These are phyloP conservation scores for Rousettus leschenaultii DNA, from an alignment of 2,113 vertebrate genomes.

Conservation along the genomic window DNA sequence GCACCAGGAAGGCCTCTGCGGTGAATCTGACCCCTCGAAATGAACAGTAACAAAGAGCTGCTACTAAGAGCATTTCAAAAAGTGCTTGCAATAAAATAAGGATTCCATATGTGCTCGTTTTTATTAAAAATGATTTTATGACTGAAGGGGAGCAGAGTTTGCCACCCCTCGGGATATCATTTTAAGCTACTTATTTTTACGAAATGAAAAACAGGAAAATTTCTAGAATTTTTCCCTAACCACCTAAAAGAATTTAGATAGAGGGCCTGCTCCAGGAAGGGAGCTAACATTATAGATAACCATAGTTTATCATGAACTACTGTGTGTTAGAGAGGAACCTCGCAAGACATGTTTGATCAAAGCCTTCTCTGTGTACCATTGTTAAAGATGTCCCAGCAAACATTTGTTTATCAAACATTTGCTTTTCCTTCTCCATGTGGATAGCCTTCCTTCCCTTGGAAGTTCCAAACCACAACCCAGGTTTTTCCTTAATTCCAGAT, in stretches of 20 bases:
- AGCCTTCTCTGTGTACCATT: background rate
- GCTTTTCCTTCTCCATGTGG: background rate
- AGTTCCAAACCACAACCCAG: background rate
- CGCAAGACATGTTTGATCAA: background rate
- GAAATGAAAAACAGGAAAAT: no score
- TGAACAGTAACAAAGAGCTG: background rate
- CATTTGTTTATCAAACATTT: background rate
- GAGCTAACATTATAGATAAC: background rate
- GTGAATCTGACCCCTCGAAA: background rate
- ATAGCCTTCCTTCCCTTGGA: background rate
- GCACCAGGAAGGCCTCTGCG: background rate
- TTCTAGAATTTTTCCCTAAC: no score
- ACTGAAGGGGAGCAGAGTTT: background rate
- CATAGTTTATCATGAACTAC: background rate
- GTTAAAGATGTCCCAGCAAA: background rate
- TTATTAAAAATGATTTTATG: conserved; percentile 27
- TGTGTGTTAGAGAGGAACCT: background rate
- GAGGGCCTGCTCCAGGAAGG: background rate
- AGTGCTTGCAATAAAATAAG: background rate
- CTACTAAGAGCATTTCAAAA: background rate
- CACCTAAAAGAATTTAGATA: no score
- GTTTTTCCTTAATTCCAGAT: background rate
- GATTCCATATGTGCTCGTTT: background rate
- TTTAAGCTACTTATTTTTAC: background rate
- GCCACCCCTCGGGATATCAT: background rate